Evolutionary conservation across 2,888 invertebrate genomes (phyloP).

Genomic region (Chalcosyrphus nemorum): DNA sequence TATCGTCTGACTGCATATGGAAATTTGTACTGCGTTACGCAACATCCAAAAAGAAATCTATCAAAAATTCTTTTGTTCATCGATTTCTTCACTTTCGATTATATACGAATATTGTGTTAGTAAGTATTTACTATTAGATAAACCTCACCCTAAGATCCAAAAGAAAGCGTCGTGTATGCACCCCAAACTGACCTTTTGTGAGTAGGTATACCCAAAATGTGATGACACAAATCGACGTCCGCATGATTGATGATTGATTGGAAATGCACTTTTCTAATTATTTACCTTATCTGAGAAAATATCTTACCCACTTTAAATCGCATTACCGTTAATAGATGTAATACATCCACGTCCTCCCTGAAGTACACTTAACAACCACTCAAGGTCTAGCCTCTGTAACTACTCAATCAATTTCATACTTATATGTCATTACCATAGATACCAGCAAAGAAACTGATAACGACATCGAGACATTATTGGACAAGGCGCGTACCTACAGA

Average conservation of each 20-base stretch:
- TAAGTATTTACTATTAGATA: not conserved
- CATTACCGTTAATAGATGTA: not conserved
- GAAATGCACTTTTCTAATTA: constrained; percentile 2
- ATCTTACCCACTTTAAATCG: not conserved
- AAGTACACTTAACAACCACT: constrained; percentile 27
- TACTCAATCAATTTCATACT: constrained; percentile 8
- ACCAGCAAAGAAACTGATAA: constrained; percentile 27
- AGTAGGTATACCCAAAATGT: not conserved
- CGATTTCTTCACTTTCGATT: not conserved
- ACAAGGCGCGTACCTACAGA: constrained; percentile 1
- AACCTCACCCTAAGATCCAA: not conserved
- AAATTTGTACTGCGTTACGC: not conserved
- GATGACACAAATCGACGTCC: not conserved
- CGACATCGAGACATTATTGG: constrained; percentile 34
- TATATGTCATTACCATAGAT: constrained; percentile 12
- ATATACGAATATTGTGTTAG: not conserved
- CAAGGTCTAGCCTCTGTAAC: not conserved
- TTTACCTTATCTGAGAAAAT: not conserved
- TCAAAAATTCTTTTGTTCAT: not conserved
- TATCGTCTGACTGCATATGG: not conserved
- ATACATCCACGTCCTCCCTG: not conserved
- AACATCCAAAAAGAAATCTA: not conserved
- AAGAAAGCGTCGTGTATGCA: not conserved
- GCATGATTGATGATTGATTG: not conserved
- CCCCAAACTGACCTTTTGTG: not conserved